These are phyloP conservation scores for Coptodon bakossiorum DNA, from an alignment of 2,113 vertebrate species.

Conservation along the genomic window DNA sequence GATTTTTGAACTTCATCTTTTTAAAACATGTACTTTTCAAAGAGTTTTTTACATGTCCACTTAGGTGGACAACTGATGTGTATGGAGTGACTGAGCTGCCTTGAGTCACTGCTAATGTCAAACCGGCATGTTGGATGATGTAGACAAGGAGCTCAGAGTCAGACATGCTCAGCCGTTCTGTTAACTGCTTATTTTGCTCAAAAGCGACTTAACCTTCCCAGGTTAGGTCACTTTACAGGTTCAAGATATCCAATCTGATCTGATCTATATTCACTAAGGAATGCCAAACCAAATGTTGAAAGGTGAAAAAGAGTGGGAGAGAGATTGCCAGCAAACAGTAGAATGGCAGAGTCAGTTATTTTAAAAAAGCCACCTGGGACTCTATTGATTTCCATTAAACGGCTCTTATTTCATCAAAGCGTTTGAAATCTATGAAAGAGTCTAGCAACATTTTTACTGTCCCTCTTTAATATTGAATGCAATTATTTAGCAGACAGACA, in stretches of 20 bases:
- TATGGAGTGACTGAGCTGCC: accelerated
- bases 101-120: accelerated
- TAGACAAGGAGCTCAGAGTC: not conserved
- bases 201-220: not conserved
- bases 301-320: not conserved
- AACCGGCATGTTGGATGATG: not conserved
- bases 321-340: not conserved
- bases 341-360: not conserved
- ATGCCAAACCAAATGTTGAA: not conserved
- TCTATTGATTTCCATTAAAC: not conserved
- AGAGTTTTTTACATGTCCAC: not conserved
- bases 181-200: not conserved
- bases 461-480: not conserved
- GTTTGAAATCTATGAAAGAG: not conserved
- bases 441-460: not conserved
- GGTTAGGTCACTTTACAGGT: not conserved
- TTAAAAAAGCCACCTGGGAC: not conserved
- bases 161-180: not conserved
- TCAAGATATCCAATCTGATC: not conserved
- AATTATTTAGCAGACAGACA: not conserved
- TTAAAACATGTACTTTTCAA: not conserved
- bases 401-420: not conserved
- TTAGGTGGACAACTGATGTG: not conserved
- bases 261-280: not conserved
- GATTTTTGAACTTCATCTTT: not conserved